phyloP scores from a whole-genome alignment of 2,113 vertebrate genomes.

The Rostratula benghalensis region DNA sequence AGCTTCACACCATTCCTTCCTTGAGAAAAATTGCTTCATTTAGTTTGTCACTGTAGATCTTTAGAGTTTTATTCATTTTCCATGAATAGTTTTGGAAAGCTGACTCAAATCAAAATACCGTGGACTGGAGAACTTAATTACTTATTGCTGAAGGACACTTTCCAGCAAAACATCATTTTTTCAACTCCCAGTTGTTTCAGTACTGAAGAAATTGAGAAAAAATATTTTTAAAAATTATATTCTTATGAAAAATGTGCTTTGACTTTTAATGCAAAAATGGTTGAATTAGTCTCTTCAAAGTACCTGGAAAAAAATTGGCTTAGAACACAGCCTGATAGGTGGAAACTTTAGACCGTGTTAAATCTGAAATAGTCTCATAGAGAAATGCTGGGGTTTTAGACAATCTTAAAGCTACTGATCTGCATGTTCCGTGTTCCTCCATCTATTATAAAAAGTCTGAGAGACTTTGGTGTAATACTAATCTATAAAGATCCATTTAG shows the following conservation, averaged over 20 bases:
- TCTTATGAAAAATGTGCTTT: neutral
- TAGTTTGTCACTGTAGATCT: neutral
- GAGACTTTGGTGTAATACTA: neutral
- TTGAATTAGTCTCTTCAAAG: neutral
- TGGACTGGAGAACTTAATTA: neutral
- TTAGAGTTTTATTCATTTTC: neutral
- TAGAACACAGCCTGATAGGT: neutral
- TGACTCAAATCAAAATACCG: neutral
- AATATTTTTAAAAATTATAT: neutral
- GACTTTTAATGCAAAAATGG: neutral
- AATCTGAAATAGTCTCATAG: neutral
- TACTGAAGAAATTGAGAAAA: neutral
- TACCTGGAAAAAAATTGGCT: neutral
- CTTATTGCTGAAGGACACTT: neutral
- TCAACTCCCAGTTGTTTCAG: neutral
- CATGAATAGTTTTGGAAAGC: neutral
- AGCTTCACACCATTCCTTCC: neutral
- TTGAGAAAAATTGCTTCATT: neutral
- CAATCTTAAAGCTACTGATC: neutral
- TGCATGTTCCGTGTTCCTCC: neutral
- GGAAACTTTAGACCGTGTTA: neutral
- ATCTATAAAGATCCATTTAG: neutral
- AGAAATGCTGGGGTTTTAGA: neutral
- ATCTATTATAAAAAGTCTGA: neutral
- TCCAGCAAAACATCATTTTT: slow-evolving; percentile 4